Base-by-base conservation (phyloP, 2,113 vertebrate genomes). In the Datnioides undecimradiatus region DNA sequence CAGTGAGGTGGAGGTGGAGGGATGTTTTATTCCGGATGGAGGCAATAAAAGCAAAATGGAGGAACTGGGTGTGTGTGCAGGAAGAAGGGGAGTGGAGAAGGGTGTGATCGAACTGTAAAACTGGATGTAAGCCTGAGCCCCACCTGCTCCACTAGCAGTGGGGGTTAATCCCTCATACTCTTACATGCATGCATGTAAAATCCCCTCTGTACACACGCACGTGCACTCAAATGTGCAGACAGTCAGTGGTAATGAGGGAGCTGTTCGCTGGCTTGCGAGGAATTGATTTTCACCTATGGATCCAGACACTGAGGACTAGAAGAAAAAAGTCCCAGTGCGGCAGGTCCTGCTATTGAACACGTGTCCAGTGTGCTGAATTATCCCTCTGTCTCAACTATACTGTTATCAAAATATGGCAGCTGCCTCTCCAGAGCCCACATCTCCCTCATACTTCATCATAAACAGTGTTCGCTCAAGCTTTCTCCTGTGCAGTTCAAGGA, bases 271-370 rank as follows among this genome's bases (percentile, higher is more conserved):
- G 64, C 58, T 73, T 60, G 60, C 70, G 7, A 51, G 25, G 45
- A 71, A 84, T 80, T 64, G 81, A 91, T 86, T 82, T 74, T 36
- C 34, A 31, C 45, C 38, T 45, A 77, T 80, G 54, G 68, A 87
- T 71, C 58, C 64, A 85, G 66, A 76, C 13, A 14, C n/a, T 33
- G 16, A 46, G 45, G 66, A 65, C 63, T 27, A 51, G 21, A 38
- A 55, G 52, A 80, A 8, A 33, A 34, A 29, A 7, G 52, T 52
- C 33, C 38, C 31, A 51, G 36, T 38, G 77, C 19, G 10, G 41
- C 8, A 31, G 46, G 29, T 62, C 55, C 57, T 14, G 25, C 31
- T 76, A 68, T 31, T 65, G 77, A 63, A 72, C 73, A 41, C 17
- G 0, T 33, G 51, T 55, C 54, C 62, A 66, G 58, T 40, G 52